Conservation (phyloP, 2,888 invertebrate genomes). For the Ichneumoninae sp. region DNA sequence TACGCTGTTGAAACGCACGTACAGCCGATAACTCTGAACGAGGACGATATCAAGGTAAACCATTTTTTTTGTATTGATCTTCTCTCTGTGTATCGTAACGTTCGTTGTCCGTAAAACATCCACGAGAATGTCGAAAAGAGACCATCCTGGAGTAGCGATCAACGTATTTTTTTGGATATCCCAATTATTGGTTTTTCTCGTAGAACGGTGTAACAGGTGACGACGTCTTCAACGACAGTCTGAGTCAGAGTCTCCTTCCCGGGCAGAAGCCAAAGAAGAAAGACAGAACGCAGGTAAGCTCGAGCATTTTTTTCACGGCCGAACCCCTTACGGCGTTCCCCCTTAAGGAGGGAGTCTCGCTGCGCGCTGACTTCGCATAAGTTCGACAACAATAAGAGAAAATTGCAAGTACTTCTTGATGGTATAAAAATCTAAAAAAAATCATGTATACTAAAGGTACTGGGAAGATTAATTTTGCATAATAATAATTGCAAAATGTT, state of each 20-base stretch:
- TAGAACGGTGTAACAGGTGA: slow-evolving; percentile 78
- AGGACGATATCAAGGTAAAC: slow-evolving; percentile 88
- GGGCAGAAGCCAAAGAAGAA: slow-evolving; percentile 81
- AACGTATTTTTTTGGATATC: slow-evolving; percentile 24
- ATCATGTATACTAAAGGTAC: too few relatives aligned
- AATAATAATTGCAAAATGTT: too few relatives aligned
- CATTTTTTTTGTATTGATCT: not conserved
- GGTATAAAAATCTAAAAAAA: too few relatives aligned
- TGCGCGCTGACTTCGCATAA: too few relatives aligned
- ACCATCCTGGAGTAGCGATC: slow-evolving; percentile 10
- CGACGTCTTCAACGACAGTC: slow-evolving; percentile 82
- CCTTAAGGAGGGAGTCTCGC: too few relatives aligned
- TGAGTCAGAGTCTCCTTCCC: slow-evolving; percentile 82
- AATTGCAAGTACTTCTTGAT: too few relatives aligned
- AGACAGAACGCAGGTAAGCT: slow-evolving; percentile 80
- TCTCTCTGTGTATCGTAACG: slow-evolving; percentile 9
- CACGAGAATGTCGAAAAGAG: not conserved
- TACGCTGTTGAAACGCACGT: slow-evolving; percentile 93
- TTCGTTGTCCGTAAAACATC: slow-evolving; percentile 23
- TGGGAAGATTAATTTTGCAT: too few relatives aligned
- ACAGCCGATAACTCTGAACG: slow-evolving; percentile 85
- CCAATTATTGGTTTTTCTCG: slow-evolving; percentile 54
- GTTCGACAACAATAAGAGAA: too few relatives aligned
- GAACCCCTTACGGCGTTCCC: not conserved
- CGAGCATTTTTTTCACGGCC: slow-evolving; percentile 58